Evolutionary conservation across 2,888 invertebrate species (phyloP), one percentile per base, ranked within the genome.

Genomic region (Muschampia plurimacula): DNA sequence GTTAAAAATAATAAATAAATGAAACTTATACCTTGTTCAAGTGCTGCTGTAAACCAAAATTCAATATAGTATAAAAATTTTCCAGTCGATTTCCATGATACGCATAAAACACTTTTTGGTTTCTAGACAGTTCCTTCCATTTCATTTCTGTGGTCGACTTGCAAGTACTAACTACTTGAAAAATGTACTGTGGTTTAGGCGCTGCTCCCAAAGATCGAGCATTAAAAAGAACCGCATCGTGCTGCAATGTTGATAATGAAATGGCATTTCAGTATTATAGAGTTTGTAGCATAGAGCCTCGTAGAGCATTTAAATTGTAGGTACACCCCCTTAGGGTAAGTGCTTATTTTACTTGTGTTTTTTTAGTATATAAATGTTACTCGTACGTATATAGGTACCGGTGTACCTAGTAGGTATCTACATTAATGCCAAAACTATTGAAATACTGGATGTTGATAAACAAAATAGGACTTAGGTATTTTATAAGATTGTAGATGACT

Each of bases 21-120:
- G 44, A 44, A 65, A 28, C 49, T 28, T 22, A 52, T 63, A 96
- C 96, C 91, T 96, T 96, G 80, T 95, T 96, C 88, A 97, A 93
- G 87, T 96, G 96, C 79, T 96, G 96, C 78, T 97, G 96, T 67
- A 98, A 92, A 3, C 97, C 97, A 88, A 96, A 96, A 88, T 97
- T 96, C 70, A 97, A 86, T 78, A 97, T 97, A 0, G 97, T 97
- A 89, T 97, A 96, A 84, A 98, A 97, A 84, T 97, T 97, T 85
- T 97, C 97, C 75, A 97, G 89, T 73, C 96, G 95, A 84, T 97
- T 97, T 46, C 98, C 98, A 85, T 98, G 97, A 84, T 96, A 98
- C 2, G 97, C 97, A 83, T 95, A 95, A 81, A 97, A 95, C 0
- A 96, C 93, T 70, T 91, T 94, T 82, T 95, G 93, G 72, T 93